Base-by-base conservation (phyloP, 2,113 vertebrate species). In the Tympanuchus pallidicinctus region DNA sequence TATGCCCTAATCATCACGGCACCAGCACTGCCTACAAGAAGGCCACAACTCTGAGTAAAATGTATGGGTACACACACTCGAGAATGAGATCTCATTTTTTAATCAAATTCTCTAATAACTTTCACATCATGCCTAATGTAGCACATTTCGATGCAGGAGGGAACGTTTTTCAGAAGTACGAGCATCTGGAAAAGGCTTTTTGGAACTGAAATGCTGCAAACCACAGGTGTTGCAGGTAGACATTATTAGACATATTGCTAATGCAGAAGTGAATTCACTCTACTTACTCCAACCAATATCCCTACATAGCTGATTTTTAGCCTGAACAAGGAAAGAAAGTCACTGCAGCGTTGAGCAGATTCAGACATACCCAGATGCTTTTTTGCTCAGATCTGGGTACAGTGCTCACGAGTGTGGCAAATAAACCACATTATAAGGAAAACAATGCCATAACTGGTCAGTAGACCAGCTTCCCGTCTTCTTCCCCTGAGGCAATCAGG, bases 391-490 rank as follows among this genome's bases (percentile, higher is more conserved):
- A 70, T 66, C 21, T 72, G 78, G 65, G 76, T 75, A 83, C 54
- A 45, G 34, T 2, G 4, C 73, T 91, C 76, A 59, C 72, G 76
- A 56, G 73, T 48, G 83, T 42, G 82, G 93, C 76, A 88, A 95
- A 88, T 75, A 93, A 94, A 88, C 57, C 89, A 76, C 65, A 50
- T 78, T 38, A 86, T 66, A 91, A 88, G 94, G 82, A 95, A 96
- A 97, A 95, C 93, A 95, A 97, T 81, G 92, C 90, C 94, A 88
- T 90, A 95, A 94, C 63, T 94, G 95, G 94, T 80, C 90, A 91
- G 85, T 65, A 94, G 93, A 66, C 66, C 86, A 91, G 94, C 78
- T 96, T 97, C 96, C 94, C 90, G 91, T 90, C 93, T 86, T 95
- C 96, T 94, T 96, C 93, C 96, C 93, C 88, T 92, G 92, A 95